These are phyloP conservation scores for Andrena minutula DNA, from an alignment of 2,888 invertebrate species.

Conservation along the genomic window DNA sequence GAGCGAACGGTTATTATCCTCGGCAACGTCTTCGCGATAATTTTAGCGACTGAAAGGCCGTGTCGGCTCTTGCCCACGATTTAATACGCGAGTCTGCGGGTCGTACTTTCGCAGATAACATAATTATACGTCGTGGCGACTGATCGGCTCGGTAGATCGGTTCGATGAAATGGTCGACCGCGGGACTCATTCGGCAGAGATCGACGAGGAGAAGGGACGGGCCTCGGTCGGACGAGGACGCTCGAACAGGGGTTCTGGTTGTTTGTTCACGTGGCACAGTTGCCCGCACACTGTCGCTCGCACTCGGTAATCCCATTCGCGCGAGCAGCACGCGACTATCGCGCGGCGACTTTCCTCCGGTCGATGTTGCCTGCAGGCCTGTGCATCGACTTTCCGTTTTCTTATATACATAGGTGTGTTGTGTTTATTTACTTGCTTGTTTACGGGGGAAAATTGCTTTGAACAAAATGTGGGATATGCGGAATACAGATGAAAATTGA, in stretches of 20 bases:
- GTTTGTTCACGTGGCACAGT: constrained; percentile 48
- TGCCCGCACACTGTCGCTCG: constrained; percentile 12
- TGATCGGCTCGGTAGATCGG: constrained; percentile 62
- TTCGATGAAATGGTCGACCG: constrained; percentile 17
- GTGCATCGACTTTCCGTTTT: not conserved
- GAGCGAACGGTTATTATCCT: not conserved
- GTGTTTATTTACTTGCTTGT: too few relatives aligned
- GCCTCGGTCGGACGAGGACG: not conserved
- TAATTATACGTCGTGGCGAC: constrained; percentile 32
- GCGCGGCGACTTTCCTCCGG: not conserved
- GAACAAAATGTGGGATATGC: too few relatives aligned
- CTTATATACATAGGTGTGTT: not conserved
- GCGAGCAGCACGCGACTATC: constrained; percentile 53
- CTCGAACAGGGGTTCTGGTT: constrained; percentile 3
- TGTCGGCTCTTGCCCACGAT: not conserved
- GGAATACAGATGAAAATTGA: too few relatives aligned
- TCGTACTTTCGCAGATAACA: constrained; percentile 25
- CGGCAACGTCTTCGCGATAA: not conserved
- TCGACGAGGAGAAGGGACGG: constrained; percentile 7
- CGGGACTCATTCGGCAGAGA: constrained; percentile 16
- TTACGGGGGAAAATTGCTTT: too few relatives aligned
- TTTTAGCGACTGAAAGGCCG: not conserved
- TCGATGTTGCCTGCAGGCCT: not conserved
- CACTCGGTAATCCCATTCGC: constrained; percentile 46
- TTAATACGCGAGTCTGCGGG: constrained; percentile 6